Conservation (phyloP, 1,140 invertebrate genomes). For the Polyergus mexicanus region DNA sequence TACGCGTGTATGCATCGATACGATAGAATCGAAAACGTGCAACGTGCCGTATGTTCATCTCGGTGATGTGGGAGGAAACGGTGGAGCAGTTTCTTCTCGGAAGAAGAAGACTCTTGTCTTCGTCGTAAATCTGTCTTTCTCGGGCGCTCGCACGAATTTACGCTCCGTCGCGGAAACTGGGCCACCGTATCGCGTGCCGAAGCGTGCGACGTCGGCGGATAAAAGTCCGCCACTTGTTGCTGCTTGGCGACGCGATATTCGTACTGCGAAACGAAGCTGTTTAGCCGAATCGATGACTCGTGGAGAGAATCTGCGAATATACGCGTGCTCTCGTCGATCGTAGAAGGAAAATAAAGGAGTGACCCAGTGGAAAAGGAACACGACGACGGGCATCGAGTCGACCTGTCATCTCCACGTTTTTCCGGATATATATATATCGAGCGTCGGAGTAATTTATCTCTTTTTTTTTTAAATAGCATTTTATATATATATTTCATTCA, state of each 20-base stretch:
- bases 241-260: constrained; percentile 23
- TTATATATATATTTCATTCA: background rate
- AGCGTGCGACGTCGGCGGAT: constrained; percentile 50
- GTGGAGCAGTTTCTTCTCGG: constrained; percentile 28
- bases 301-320: background rate
- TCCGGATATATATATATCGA: background rate
- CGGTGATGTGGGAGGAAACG: background rate
- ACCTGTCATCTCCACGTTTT: background rate
- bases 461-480: background rate
- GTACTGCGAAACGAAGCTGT: constrained; percentile 4
- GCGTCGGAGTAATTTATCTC: too few species aligned
- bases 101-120: constrained; percentile 40
- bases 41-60: background rate
- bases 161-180: constrained; percentile 67
- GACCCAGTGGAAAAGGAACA: background rate
- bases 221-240: constrained; percentile 74
- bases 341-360: constrained; percentile 8
- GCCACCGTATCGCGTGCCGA: constrained; percentile 56
- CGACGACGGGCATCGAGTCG: background rate
- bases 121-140: constrained; percentile 62
- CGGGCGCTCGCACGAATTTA: constrained; percentile 62
- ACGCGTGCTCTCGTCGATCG: background rate
- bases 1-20: background rate
- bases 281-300: constrained; percentile 10
- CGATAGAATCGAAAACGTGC: constrained; percentile 14